phyloP scores from a whole-genome alignment of 2,888 invertebrate species.

The Pasiphila rectangulata region DNA sequence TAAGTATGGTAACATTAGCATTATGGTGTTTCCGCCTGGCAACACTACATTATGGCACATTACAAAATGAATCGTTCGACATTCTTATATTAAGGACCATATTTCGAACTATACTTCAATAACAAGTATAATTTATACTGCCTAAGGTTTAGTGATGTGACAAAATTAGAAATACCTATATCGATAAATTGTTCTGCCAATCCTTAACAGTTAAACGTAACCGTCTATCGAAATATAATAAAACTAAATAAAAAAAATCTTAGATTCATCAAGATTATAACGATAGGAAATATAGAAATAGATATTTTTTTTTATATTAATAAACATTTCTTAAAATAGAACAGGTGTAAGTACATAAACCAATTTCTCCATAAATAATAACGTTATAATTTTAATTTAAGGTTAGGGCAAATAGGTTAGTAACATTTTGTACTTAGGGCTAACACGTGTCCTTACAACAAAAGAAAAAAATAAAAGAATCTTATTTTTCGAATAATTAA shows the following conservation, averaged over 20 bases:
- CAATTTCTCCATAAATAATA: constrained; percentile 59
- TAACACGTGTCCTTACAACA: constrained; percentile 57
- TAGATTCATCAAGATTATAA: constrained; percentile 52
- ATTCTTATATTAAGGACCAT: constrained; percentile 78
- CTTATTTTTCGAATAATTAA: constrained; percentile 44
- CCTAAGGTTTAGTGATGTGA: constrained; percentile 30
- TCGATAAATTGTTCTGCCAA: constrained; percentile 26
- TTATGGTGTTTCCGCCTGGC: constrained; percentile 74
- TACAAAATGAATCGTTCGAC: constrained; percentile 50
- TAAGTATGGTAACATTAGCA: constrained; percentile 72
- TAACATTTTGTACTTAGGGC: constrained; percentile 72
- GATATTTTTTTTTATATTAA: constrained; percentile 48
- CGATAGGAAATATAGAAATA: constrained; percentile 42
- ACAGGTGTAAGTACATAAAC: constrained; percentile 73
- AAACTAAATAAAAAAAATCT: constrained; percentile 38
- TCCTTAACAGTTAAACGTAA: constrained; percentile 19
- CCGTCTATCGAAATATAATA: constrained; percentile 23
- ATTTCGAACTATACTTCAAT: constrained; percentile 46
- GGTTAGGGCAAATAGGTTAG: constrained; percentile 64
- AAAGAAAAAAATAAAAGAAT: constrained; percentile 49
- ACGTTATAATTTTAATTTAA: constrained; percentile 45
- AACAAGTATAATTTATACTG: constrained; percentile 38
- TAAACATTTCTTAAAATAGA: constrained; percentile 51
- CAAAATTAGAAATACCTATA: constrained; percentile 14
- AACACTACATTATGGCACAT: constrained; percentile 77